Conservation (phyloP, 2,797 vertebrate species). For the Phoebastria nigripes region DNA sequence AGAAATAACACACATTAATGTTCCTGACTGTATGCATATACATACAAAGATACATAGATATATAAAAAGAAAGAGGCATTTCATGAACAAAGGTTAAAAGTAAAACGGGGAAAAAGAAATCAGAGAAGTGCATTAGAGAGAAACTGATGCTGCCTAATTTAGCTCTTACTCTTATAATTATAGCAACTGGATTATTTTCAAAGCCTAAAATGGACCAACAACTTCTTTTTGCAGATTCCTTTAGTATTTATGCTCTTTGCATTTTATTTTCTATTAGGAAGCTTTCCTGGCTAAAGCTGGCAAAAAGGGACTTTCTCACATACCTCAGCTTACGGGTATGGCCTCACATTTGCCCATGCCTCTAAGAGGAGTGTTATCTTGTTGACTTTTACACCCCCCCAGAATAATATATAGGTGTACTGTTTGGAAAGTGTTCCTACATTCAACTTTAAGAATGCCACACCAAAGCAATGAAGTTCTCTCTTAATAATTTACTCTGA, state of each 20-base stretch:
- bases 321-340: rapidly evolving
- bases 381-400: rapidly evolving
- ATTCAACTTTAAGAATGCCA: neutral
- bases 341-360: neutral
- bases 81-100: neutral
- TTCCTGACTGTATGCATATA: neutral
- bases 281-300: neutral
- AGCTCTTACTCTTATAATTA: neutral
- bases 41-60: neutral
- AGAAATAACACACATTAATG: neutral
- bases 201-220: neutral
- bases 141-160: neutral
- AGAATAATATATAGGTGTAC: neutral
- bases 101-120: neutral
- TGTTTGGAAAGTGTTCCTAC: neutral
- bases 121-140: neutral
- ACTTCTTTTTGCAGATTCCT: neutral
- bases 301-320: neutral
- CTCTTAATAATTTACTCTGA: neutral
- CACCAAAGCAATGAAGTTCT: neutral
- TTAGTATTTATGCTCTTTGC: neutral
- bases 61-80: neutral
- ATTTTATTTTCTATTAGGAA: neutral
- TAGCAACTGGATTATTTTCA: neutral
- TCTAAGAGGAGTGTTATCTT: neutral